phyloP scores from a whole-genome alignment of 2,113 vertebrate genomes.

The Tragelaphus imberbis region DNA sequence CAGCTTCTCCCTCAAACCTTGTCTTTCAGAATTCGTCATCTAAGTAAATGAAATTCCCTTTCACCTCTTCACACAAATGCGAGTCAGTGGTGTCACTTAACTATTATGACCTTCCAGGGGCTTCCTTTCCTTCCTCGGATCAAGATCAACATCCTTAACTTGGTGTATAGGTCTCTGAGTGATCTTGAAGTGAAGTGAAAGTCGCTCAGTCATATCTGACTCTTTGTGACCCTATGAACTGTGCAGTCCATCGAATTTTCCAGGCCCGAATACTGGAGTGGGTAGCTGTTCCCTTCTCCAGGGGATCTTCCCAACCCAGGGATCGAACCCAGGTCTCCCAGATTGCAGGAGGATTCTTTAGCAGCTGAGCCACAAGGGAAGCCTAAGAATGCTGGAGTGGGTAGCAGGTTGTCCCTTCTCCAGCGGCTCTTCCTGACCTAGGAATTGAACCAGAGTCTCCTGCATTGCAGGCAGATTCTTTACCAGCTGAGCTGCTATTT shows the following conservation, averaged over 20 bases:
- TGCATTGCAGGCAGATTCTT: neutral
- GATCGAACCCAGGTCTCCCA: neutral
- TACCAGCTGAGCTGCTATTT: neutral
- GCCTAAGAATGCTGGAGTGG: neutral
- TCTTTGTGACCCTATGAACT: neutral
- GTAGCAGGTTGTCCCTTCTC: neutral
- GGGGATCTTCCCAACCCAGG: neutral
- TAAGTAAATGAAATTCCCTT: neutral
- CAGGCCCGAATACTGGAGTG: neutral
- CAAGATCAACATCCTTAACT: neutral
- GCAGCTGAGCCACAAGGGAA: neutral
- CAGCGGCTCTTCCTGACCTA: neutral
- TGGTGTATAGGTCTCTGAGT: neutral
- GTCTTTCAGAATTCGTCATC: neutral
- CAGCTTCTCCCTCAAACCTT: neutral
- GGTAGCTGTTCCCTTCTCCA: neutral
- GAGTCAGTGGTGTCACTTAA: neutral
- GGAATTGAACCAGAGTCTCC: neutral
- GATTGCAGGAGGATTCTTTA: neutral
- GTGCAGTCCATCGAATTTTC: neutral
- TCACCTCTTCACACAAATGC: neutral
- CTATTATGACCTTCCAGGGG: neutral
- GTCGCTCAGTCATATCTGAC: neutral
- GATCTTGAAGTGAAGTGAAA: neutral
- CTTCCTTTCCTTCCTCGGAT: neutral